Base-by-base conservation (phyloP, 64 coral and sea anemone genomes). In the Anthopleura sola region DNA sequence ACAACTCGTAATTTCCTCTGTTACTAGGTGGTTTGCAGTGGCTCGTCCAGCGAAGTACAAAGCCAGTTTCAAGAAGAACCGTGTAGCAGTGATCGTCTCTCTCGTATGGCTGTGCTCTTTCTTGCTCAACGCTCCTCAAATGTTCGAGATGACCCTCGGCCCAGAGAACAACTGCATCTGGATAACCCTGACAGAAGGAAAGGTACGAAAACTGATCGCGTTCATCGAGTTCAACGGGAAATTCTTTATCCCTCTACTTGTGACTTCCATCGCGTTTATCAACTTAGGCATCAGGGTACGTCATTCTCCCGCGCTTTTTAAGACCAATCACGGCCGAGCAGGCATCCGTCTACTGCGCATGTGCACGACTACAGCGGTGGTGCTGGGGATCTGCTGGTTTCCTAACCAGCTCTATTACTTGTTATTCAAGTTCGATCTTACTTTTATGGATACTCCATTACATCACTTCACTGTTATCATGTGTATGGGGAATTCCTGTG, bases 391-490 rank as follows among this genome's bases (percentile, higher is more conserved):
- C 0, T 96, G 94, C 51, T 96, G 94, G 94, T 85, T 96, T 86
- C 94, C 94, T 19, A 96, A 96, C 68, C 94, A 96, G 49, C 29
- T 96, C 29, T 96, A 96, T 85, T 96, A 96, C 47, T 49, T 96
- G 46, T 83, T 96, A 33, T 96, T 96, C 29, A 96, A 96, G 31
- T 96, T 88, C n/a, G 90, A 92, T 80, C 54, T 96, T 18, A 87
- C 78, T 21, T 31, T 82, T 3, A 75, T 96, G 80, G 84, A 86
- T 29, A 96, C 90, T 15, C 94, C 94, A 16, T 48, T 84, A 50
- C 94, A 96, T 36, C 91, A 92, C 66, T 96, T 92, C 13, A 90
- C 94, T 38, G 94, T 92, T 2, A 86, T 89, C 14, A 75, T 96
- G 20, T 96, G 94, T 14, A 96, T 96, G 90, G 71, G 91, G 19